These are phyloP conservation scores for Lypha dubia DNA, from an alignment of 2,888 invertebrate species.

Conservation along the genomic window DNA sequence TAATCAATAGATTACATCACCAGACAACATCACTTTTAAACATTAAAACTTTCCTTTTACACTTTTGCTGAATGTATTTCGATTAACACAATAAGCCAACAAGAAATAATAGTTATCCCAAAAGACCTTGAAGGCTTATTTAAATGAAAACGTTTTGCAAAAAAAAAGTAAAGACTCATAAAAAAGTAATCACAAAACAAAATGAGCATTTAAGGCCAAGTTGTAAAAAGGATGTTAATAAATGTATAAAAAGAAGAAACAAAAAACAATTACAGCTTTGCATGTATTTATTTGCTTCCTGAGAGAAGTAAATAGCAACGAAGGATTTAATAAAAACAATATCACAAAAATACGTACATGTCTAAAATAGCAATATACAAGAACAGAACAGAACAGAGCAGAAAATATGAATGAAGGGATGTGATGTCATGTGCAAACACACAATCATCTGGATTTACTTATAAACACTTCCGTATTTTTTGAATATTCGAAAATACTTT, in stretches of 20 bases:
- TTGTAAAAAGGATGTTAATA: not conserved
- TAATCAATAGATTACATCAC: no score
- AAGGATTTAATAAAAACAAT: not conserved
- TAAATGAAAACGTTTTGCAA: not conserved
- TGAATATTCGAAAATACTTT: not conserved
- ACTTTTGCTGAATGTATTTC: not conserved
- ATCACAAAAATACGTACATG: no score
- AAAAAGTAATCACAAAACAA: not conserved
- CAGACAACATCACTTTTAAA: no score
- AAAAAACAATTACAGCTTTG: not conserved
- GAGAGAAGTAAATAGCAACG: not conserved
- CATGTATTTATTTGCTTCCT: not conserved
- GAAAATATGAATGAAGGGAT: not conserved
- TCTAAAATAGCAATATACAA: no score
- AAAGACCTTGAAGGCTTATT: not conserved
- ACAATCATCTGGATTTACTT: not conserved
- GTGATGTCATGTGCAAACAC: not conserved
- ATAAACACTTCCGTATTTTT: not conserved
- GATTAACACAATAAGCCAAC: not conserved
- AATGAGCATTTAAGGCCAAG: not conserved
- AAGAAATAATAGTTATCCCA: not conserved
- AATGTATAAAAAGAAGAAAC: no score
- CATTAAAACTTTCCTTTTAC: not conserved
- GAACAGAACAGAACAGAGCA: not conserved
- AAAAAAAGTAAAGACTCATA: not conserved